Percentiles rank a stretch among this genome's conserved stretches.
Evolutionary conservation across 2,888 invertebrate genomes (phyloP).

Genomic region (Spodoptera littoralis): DNA sequence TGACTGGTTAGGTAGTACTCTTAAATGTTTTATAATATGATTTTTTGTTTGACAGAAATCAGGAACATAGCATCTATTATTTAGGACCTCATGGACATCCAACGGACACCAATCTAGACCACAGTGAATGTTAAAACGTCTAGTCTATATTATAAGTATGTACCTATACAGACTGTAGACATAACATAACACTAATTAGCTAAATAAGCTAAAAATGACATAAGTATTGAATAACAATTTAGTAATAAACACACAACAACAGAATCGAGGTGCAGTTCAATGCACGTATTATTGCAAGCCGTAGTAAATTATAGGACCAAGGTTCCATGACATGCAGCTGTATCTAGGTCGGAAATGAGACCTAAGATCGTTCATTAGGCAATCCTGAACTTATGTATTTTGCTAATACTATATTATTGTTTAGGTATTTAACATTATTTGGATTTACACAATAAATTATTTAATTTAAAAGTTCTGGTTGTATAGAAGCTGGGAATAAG

Average conservation of each 20-base stretch:
- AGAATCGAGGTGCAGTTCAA: conserved; percentile 28
- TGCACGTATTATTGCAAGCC: conserved; percentile 26
- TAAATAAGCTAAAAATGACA: conserved; percentile 1
- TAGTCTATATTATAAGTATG: neutral
- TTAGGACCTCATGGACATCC: no score
- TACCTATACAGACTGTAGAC: neutral
- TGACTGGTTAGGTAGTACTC: neutral
- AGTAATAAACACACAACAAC: conserved; percentile 10
- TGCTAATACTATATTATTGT: conserved; percentile 12
- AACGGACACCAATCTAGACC: no score
- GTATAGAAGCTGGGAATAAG: no score
- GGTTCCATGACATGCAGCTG: conserved; percentile 30
- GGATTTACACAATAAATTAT: no score
- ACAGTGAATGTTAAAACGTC: no score
- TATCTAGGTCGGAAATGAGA: conserved; percentile 53
- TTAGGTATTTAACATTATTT: conserved; percentile 1
- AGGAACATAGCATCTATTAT: no score
- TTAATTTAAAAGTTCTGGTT: no score
- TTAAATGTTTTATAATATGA: no score
- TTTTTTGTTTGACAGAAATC: no score
- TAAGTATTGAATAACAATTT: neutral
- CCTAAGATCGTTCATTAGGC: conserved; percentile 18
- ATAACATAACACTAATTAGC: neutral
- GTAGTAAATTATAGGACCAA: conserved; percentile 31
- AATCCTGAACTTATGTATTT: conserved; percentile 19